Conservation (phyloP, 2,797 vertebrate species). For the Carcharodon carcharias region DNA sequence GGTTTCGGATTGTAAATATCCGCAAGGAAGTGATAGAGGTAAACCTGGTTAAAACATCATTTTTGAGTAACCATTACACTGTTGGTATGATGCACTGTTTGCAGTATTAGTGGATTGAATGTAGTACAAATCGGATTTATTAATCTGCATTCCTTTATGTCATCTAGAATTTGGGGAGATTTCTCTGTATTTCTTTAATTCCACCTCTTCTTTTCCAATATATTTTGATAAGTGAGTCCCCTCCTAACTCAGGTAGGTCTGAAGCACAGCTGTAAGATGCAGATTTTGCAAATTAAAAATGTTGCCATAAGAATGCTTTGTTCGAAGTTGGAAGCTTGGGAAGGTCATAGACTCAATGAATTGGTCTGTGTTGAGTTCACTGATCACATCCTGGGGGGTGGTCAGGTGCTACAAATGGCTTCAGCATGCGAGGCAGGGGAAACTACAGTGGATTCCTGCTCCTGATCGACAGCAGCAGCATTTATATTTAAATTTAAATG, state of each 20-base stretch:
- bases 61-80: neutral
- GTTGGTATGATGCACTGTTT: neutral
- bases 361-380: neutral
- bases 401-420: neutral
- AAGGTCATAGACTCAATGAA: neutral
- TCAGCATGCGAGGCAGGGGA: neutral
- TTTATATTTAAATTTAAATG: neutral
- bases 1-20: conserved; percentile 90
- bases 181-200: neutral
- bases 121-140: neutral
- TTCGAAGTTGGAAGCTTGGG: neutral
- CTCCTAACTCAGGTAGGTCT: no score
- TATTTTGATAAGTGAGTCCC: neutral
- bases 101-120: neutral
- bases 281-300: neutral
- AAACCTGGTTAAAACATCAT: conserved; percentile 36
- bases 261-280: neutral
- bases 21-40: conserved; percentile 95
- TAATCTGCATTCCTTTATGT: neutral
- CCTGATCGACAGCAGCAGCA: neutral
- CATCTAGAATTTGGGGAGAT: neutral
- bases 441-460: neutral
- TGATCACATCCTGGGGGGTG: neutral
- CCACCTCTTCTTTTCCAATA: neutral
- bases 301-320: neutral